Conservation (phyloP, 2,113 vertebrate genomes). For the Myxocyprinus asiaticus region DNA sequence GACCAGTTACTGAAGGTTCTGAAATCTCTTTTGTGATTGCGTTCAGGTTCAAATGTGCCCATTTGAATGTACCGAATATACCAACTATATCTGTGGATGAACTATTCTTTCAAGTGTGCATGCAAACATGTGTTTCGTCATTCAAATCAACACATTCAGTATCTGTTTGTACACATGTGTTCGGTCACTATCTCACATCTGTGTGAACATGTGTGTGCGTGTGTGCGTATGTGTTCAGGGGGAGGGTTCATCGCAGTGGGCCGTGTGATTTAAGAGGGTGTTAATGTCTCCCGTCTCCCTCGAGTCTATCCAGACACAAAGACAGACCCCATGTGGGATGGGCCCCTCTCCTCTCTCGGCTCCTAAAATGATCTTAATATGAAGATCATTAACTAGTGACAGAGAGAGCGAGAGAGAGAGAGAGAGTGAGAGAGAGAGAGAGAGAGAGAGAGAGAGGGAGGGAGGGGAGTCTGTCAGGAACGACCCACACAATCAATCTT, state of each 20-base stretch:
- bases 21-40: too few relatives aligned
- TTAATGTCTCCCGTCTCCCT: constrained; percentile 56
- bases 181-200: too few relatives aligned
- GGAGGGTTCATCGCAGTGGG: neutral
- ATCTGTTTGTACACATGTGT: too few relatives aligned
- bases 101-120: too few relatives aligned
- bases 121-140: too few relatives aligned
- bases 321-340: constrained; percentile 59
- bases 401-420: constrained; percentile 26
- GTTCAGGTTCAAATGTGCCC: too few relatives aligned
- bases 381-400: constrained; percentile 62
- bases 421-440: too few relatives aligned
- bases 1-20: too few relatives aligned
- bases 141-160: too few relatives aligned
- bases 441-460: constrained; percentile 1
- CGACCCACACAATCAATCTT: constrained; percentile 48
- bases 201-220: constrained; percentile 24
- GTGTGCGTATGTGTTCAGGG: too few relatives aligned
- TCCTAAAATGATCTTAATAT: constrained; percentile 62
- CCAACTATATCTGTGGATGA: too few relatives aligned
- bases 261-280: constrained; percentile 33
- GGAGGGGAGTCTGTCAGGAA: neutral
- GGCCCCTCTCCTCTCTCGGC: constrained; percentile 51
- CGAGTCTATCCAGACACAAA: constrained; percentile 64
- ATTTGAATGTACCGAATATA: too few relatives aligned